Evolutionary conservation across 2,888 invertebrate genomes (phyloP), one percentile per base, ranked within the genome.

Genomic region (Mechanitis messenoides): DNA sequence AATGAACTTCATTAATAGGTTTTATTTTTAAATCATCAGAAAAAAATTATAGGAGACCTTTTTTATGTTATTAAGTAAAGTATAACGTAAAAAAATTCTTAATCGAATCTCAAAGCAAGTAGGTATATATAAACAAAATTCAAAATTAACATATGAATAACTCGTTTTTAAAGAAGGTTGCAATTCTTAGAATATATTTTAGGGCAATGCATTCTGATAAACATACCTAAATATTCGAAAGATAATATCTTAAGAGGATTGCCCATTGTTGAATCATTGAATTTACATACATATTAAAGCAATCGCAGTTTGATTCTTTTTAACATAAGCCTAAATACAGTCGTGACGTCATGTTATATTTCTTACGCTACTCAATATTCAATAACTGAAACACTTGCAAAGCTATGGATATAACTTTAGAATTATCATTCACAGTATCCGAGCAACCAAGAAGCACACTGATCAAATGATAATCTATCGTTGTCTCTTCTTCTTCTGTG

Each of bases 311-410:
- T n/a, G 33, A 45, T 20, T 38, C 31, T 55, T 58, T 55, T 35
- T 42, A 45, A 57, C 45, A 45, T 56, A 46, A 12, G 53, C 57
- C 61, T 45, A 47, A 54, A 58, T 59, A 62, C 63, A 60, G 80
- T 81, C 81, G 86, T 87, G 87, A 86, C 84, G 84, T 86, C 85
- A 87, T 83, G 78, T 7, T 1, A 69, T 76, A 76, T 81, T 82
- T 81, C 82, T 78, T 84, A 83, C 83, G 64, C 71, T 79, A 80
- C n/a, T 20, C 20, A 20, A 47, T 47, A 47, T 20, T 47, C 28
- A 47, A 47, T 3, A 80, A 83, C 79, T 83, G 42, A 78, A 74
- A 71, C 71, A 82, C 78, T 83, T 78, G 74, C 69, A 71, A 53
- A 65, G 64, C 63, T 64, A 60, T 63, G 33, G 63, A 69, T 66